Evolutionary conservation across 2,113 vertebrate species (phyloP), one percentile per base, ranked within the genome.

Genomic region (Sylvicapra grimmia): DNA sequence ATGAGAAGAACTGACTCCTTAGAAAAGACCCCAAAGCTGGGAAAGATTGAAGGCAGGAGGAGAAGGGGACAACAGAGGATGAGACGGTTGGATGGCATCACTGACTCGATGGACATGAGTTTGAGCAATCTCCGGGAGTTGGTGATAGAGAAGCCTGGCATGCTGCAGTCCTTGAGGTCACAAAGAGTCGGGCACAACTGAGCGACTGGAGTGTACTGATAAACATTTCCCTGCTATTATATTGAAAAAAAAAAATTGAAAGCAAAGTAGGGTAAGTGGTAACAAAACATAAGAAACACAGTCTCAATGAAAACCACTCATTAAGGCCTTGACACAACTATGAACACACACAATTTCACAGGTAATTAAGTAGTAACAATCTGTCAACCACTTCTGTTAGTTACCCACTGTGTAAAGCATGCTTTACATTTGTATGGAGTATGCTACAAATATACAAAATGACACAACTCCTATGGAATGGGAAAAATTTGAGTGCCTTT

Each of bases 241-340:
- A 51, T 63, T 89, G 23, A 10, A 75, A 90, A 87, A 72, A 90
- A 97, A 68, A 84, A 31, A 84, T 63, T 85, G 16, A 75, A 40
- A 86, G 79, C 59, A 83, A 94, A 56, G n/a, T 15, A 36, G 49
- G 80, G 12, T 12, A 40, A 85, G 23, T 31, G 7, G 14, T 49
- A 84, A 88, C 82, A 88, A 96, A 92, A 91, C 9, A 56, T 49
- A 25, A 96, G 54, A 77, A 96, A 90, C 68, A 90, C 6, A n/a
- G 27, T 58, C 47, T 94, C 61, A 94, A 7, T 51, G 65, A 72
- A 92, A 95, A 92, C 29, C 36, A 53, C 11, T 96, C 79, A 75
- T 72, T 40, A 77, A 40, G 40, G 63, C 19, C 89, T 33, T 65
- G 54, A n/a, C 68, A n/a, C 18, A 61, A 29, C 31, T 65, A 33